Base-by-base conservation (phyloP, 2,113 vertebrate species). In the Pristiophorus japonicus region DNA sequence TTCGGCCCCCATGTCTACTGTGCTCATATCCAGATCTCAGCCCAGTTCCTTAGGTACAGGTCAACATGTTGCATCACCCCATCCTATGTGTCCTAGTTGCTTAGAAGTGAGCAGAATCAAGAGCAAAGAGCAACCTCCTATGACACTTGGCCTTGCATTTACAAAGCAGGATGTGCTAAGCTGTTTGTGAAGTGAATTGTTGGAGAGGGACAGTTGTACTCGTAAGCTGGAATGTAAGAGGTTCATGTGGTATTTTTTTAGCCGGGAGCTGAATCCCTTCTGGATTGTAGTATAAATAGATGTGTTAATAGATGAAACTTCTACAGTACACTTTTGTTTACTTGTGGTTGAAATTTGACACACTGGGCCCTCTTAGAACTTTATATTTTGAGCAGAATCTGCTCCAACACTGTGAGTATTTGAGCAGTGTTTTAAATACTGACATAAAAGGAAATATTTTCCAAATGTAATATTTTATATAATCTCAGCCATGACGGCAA, bases 321-420 rank as follows among this genome's bases (percentile, higher is more conserved):
- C 85, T 88, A n/a, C 30, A n/a, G 30, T 91, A 81, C 38, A 34
- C 38, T 42, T 45, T 81, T 81, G 78, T 91, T 91, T n/a, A 91
- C 87, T 91, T 91, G 34, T 34, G 27, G 16, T 59, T 18, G 30
- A 59, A 90, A 90, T 90, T 59, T 90, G 0, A n/a, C 14, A n/a
- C 51, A 91, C 16, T 91, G 8, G 14, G 30, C 30, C 27, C 55
- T 14, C 87, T 91, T 62, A 55, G 51, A 34, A 55, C 14, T 59
- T 91, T 88, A 88, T 88, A 88, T 88, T 87, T 55, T 62, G 87
- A 62, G 16, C 8, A 62, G 87, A 62, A 91, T 91, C 34, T 91
- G 55, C 55, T 30, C 30, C 38, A 42, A 81, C 78, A 81, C 4
- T 4, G 4, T 34, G 51, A 62, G 55, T 91, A 10, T 4, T 81